Evolutionary conservation across 2,888 invertebrate species (phyloP).

Genomic region (Drosophila falleni): DNA sequence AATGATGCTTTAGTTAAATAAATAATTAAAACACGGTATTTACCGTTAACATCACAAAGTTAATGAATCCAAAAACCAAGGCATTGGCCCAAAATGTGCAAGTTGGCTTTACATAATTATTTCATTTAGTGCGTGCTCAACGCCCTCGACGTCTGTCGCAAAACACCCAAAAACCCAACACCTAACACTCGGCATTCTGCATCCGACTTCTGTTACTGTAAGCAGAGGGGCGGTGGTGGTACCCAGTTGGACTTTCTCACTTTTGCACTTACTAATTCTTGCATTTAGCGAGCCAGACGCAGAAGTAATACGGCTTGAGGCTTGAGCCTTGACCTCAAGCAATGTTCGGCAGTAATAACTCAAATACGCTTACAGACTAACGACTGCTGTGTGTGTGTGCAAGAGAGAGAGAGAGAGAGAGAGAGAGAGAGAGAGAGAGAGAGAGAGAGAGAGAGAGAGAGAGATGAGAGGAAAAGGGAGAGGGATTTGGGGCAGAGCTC

Average conservation of each 20-base stretch:
- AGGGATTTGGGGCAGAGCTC: constrained; percentile 50
- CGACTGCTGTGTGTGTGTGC: constrained; percentile 3
- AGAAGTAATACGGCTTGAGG: constrained; percentile 45
- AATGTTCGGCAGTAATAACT: constrained; percentile 40
- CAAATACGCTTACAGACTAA: constrained; percentile 37
- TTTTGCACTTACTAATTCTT: constrained; percentile 69
- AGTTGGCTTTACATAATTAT: constrained; percentile 74
- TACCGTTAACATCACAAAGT: constrained; percentile 48
- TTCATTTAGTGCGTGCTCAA: constrained; percentile 71
- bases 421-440: not conserved
- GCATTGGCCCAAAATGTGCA: constrained; percentile 59
- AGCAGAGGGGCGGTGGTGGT: too few relatives aligned
- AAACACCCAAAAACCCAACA: constrained; percentile 3
- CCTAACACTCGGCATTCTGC: not conserved
- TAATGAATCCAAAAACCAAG: constrained; percentile 70
- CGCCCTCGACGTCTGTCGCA: constrained; percentile 13
- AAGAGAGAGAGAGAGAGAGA: not conserved
- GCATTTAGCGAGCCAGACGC: constrained; percentile 63
- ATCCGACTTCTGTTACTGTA: not conserved
- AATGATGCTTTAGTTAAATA: constrained; percentile 22
- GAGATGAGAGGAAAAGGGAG: too few relatives aligned
- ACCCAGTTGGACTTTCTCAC: constrained; percentile 55
- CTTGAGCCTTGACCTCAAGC: constrained; percentile 68
- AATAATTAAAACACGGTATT: constrained; percentile 42
- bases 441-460: not conserved